Evolutionary conservation across 2,113 vertebrate genomes (phyloP).

Genomic region (Cepphus grylle): DNA sequence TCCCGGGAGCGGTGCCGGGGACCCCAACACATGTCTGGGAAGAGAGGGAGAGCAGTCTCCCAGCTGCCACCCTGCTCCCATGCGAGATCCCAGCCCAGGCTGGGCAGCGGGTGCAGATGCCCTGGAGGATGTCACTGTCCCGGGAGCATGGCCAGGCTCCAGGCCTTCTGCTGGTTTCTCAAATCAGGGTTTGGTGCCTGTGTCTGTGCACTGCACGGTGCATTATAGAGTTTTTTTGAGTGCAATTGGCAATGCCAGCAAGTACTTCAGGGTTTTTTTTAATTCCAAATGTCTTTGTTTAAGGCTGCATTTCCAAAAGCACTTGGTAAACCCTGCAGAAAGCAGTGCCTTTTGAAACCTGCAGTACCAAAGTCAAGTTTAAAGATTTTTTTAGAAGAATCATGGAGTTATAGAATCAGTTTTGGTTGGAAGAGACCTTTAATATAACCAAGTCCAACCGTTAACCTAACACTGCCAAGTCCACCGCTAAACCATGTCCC

Average conservation of each 20-base stretch:
- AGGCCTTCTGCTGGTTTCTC: background rate
- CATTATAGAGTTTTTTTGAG: accelerated
- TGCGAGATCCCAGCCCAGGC: background rate
- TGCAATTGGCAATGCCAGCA: background rate
- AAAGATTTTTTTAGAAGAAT: background rate
- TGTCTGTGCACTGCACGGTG: accelerated
- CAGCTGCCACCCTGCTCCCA: background rate
- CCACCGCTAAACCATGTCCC: background rate
- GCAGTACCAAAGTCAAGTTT: background rate
- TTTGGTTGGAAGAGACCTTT: background rate
- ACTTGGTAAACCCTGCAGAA: background rate
- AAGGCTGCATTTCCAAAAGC: background rate
- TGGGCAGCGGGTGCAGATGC: background rate
- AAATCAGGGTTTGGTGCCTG: background rate
- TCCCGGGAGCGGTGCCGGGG: accelerated
- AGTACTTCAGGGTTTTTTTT: background rate
- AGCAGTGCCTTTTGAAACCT: background rate
- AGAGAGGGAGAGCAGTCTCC: background rate
- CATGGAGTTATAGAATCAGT: background rate
- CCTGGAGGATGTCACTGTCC: background rate
- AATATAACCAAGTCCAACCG: background rate
- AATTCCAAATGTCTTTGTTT: background rate
- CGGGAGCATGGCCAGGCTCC: background rate
- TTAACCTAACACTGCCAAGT: background rate
- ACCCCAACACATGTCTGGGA: no score